These are phyloP conservation scores for Ashinkailepas kermadecensis DNA, from an alignment of 2,888 invertebrate species.

Conservation along the genomic window DNA sequence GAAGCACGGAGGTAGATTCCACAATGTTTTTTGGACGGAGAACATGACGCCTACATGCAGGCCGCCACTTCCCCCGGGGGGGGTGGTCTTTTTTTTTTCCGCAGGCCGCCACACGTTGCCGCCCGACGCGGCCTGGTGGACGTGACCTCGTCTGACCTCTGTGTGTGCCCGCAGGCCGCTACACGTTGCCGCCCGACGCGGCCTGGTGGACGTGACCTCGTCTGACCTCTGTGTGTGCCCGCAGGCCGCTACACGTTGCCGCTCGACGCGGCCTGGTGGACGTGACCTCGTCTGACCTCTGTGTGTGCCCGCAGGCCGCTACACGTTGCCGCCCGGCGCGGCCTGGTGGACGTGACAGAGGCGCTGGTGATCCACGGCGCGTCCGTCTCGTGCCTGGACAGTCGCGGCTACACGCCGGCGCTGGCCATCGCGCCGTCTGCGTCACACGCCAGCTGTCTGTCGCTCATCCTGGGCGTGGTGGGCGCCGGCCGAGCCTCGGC, in stretches of 20 bases:
- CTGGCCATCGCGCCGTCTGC: slow-evolving; percentile 55
- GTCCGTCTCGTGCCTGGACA: slow-evolving; percentile 51
- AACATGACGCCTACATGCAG: too few species aligned
- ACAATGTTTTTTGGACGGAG: too few species aligned
- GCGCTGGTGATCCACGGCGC: slow-evolving; percentile 53
- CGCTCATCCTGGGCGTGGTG: slow-evolving; percentile 46
- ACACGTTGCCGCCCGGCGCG: slow-evolving; percentile 55
- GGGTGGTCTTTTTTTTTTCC: too few species aligned
- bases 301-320: slow-evolving; percentile 46
- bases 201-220: slow-evolving; percentile 51
- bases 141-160: too few species aligned
- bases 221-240: slow-evolving; percentile 29
- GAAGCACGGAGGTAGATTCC: too few species aligned
- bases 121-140: too few species aligned
- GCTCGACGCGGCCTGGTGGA: too few species aligned
- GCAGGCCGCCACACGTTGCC: slow-evolving; percentile 55
- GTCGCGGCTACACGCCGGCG: slow-evolving; percentile 55
- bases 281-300: too few species aligned
- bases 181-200: slow-evolving; percentile 55
- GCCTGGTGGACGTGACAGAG: slow-evolving; percentile 53
- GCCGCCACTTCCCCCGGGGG: too few species aligned
- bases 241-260: slow-evolving; percentile 55
- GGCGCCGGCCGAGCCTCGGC: neutral
- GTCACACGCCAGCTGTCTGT: slow-evolving; percentile 55
- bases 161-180: slow-evolving; percentile 46